Base-by-base conservation (phyloP, 2,113 vertebrate genomes). In the Corythoichthys intestinalis region DNA sequence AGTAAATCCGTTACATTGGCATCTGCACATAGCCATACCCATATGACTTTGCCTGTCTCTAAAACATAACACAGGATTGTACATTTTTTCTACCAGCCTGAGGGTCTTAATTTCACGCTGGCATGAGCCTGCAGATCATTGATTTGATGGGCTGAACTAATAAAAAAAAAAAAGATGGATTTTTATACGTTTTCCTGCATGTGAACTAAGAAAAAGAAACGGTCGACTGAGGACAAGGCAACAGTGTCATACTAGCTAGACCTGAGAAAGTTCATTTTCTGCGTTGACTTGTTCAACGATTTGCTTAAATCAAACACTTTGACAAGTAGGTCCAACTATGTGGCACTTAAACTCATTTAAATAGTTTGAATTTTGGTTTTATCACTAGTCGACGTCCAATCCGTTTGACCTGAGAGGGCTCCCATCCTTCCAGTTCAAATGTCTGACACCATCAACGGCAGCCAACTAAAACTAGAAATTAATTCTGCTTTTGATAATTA, bases 41-140 rank as follows among this genome's bases (percentile, higher is more conserved):
- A 47, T 63, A 44, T 63, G 61, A 63, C 61, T 47, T 47, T 4
- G 61, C 44, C n/a, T 63, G 61, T 63, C 41, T 63, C 44, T 20
- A 47, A 63, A 63, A 63, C 41, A 63, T 47, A 63, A 63, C 59
- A 61, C 61, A 63, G 61, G 61, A 10, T 44, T 63, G 41, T 63
- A 63, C 61, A 47, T 63, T 63, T 63, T 63, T 63, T 63, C n/a
- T 44, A 63, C 61, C 4, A n/a, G 41, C 61, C 61, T 63, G 28
- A 63, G 61, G 61, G 61, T 34, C 20, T 63, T 63, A 34, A 63
- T 63, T 63, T 63, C 61, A 63, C 6, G 20, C 44, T 47, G 44
- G n/a, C 61, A 34, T 34, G 44, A 63, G 44, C 44, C 61, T 47
- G 44, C 44, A 63, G 61, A 63, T 63, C 41, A 63, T 48, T 13